Percentiles rank a stretch among this genome's conserved stretches.
Conservation (phyloP, 1,140 invertebrate species). For the Apis dorsata region DNA sequence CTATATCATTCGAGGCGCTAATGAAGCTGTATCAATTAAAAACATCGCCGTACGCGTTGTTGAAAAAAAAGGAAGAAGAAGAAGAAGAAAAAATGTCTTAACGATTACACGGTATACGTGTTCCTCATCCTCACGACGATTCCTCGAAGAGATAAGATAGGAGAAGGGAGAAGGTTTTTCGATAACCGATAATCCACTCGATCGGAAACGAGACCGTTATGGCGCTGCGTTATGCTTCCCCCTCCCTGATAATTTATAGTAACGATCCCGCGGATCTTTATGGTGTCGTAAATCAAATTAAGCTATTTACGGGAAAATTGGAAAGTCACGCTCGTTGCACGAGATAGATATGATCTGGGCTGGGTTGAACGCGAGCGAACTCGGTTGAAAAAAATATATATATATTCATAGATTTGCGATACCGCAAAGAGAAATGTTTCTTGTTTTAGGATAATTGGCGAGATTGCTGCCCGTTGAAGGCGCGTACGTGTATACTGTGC, state of each 20-base stretch:
- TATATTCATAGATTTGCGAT: background rate
- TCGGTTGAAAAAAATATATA: background rate
- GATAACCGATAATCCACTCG: background rate
- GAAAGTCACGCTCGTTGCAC: slow-evolving; percentile 44
- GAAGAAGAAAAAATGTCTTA: background rate
- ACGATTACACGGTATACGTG: slow-evolving; percentile 13
- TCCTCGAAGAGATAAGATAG: slow-evolving; percentile 28
- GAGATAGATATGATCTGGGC: slow-evolving; percentile 29
- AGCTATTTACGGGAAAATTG: slow-evolving; percentile 56
- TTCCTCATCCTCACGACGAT: slow-evolving; percentile 27
- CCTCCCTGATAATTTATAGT: slow-evolving; percentile 50
- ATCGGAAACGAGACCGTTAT: slow-evolving; percentile 35
- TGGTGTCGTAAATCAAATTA: slow-evolving; percentile 58
- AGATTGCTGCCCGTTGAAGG: background rate
- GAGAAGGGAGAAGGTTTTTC: background rate
- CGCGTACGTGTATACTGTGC: too few species aligned
- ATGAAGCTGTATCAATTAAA: slow-evolving; percentile 70
- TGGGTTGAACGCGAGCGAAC: background rate
- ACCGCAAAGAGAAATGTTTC: background rate
- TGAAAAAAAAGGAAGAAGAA: too few species aligned
- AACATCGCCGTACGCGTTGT: slow-evolving; percentile 43
- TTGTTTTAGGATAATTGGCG: background rate
- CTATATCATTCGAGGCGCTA: slow-evolving; percentile 51
- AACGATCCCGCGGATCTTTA: slow-evolving; percentile 53
- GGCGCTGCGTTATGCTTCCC: slow-evolving; percentile 26